phyloP scores from a whole-genome alignment of 2,888 invertebrate species.

The Drosophila infuscata region DNA sequence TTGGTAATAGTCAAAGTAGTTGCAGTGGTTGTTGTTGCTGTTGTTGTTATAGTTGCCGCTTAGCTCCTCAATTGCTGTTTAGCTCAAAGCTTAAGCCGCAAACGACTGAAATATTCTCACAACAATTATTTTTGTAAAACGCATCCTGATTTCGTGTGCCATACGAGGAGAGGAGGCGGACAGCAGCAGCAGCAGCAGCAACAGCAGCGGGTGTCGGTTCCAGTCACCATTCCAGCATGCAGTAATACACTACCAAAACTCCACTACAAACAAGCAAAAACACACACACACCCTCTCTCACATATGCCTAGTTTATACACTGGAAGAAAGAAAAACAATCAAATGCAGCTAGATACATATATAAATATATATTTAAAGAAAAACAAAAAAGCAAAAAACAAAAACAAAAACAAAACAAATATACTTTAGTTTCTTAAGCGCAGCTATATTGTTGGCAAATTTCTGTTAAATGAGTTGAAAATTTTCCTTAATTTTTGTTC shows the following conservation, averaged over 20 bases:
- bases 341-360: conserved; percentile 69
- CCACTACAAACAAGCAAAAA: conserved; percentile 34
- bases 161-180: conserved; percentile 46
- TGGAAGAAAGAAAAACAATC: conserved; percentile 37
- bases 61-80: conserved; percentile 22
- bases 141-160: conserved; percentile 75
- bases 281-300: conserved; percentile 38
- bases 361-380: conserved; percentile 17
- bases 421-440: conserved; percentile 65
- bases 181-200: background rate
- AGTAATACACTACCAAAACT: conserved; percentile 47
- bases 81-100: conserved; percentile 52
- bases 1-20: conserved; percentile 48
- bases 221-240: conserved; percentile 57
- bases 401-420: conserved; percentile 30
- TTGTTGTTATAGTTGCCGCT: conserved; percentile 3
- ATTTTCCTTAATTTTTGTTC: conserved; percentile 38
- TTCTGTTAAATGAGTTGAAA: conserved; percentile 69
- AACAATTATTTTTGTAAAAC: conserved; percentile 72
- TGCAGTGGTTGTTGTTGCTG: background rate
- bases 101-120: conserved; percentile 63
- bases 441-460: conserved; percentile 62
- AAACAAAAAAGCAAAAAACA: conserved; percentile 7
- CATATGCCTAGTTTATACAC: conserved; percentile 44
- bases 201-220: conserved; percentile 14